A percentile compares a stretch with the other conserved stretches of the same genome.
phyloP scores from a whole-genome alignment of 2,888 invertebrate genomes.

The Aphodius sticticus region DNA sequence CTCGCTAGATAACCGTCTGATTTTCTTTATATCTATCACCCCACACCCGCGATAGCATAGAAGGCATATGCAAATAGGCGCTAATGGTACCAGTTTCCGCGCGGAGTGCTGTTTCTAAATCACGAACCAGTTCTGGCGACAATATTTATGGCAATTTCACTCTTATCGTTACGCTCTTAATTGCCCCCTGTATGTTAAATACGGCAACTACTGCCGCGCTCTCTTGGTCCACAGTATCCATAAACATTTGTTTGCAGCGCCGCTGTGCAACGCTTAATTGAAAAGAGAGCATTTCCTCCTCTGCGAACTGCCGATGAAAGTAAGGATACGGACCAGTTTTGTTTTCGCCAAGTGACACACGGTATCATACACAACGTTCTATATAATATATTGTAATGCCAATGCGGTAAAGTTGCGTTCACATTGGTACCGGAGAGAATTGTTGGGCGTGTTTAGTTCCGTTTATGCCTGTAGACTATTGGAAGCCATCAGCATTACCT shows the following conservation, averaged over 20 bases:
- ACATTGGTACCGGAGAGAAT: neutral
- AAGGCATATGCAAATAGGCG: neutral
- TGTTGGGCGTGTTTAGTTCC: neutral
- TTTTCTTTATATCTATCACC: constrained; percentile 4
- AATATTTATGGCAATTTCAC: constrained; percentile 36
- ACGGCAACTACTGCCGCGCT: neutral
- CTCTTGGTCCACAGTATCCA: constrained; percentile 7
- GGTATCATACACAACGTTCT: neutral
- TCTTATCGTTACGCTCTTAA: constrained; percentile 37
- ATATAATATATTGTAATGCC: neutral
- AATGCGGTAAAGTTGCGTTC: neutral
- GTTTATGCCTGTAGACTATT: too few relatives aligned
- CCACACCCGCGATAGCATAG: neutral
- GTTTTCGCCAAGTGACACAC: constrained; percentile 6
- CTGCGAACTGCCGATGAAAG: constrained; percentile 32
- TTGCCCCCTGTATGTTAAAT: constrained; percentile 35
- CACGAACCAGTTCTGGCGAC: constrained; percentile 31
- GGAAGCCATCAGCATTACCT: too few relatives aligned
- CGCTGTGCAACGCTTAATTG: constrained; percentile 31
- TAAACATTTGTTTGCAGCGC: constrained; percentile 32
- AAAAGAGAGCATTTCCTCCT: constrained; percentile 36
- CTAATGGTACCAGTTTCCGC: neutral
- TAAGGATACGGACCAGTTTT: constrained; percentile 25
- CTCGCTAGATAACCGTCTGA: neutral
- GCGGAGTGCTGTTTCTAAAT: constrained; percentile 26